These are phyloP conservation scores for Drosophila neutralis DNA, from an alignment of 2,888 invertebrate genomes.

Conservation along the genomic window DNA sequence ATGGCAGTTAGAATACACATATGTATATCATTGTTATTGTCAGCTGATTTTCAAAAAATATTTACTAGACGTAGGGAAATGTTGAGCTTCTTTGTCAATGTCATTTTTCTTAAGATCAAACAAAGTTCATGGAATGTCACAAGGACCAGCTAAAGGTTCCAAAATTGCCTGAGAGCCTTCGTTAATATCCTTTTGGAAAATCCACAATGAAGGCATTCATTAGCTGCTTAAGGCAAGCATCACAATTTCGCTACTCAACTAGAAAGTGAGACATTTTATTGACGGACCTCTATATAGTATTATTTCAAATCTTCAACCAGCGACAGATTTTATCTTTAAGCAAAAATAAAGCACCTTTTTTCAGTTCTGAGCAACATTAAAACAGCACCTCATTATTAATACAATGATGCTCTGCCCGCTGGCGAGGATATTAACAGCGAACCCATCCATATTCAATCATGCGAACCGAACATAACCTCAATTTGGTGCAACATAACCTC, in stretches of 20 bases:
- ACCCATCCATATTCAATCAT: slow-evolving; percentile 14
- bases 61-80: background rate
- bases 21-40: background rate
- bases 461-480: slow-evolving; percentile 33
- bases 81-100: background rate
- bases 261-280: background rate
- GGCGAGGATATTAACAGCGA: slow-evolving; percentile 37
- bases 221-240: too few species aligned
- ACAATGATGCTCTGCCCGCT: slow-evolving; percentile 31
- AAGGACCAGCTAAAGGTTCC: background rate
- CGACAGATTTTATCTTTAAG: background rate
- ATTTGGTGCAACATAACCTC: slow-evolving; percentile 38
- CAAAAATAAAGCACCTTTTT: background rate
- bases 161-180: background rate
- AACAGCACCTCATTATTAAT: slow-evolving; percentile 9
- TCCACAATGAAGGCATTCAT: background rate
- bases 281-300: background rate
- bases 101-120: too few species aligned
- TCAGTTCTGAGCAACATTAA: background rate
- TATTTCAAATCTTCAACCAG: background rate
- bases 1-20: background rate
- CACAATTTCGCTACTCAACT: background rate
- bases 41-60: background rate
- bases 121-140: background rate
- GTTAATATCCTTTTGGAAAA: background rate